These are phyloP conservation scores for Nemapogon koenigi DNA, from an alignment of 2,888 invertebrate species.

Conservation along the genomic window DNA sequence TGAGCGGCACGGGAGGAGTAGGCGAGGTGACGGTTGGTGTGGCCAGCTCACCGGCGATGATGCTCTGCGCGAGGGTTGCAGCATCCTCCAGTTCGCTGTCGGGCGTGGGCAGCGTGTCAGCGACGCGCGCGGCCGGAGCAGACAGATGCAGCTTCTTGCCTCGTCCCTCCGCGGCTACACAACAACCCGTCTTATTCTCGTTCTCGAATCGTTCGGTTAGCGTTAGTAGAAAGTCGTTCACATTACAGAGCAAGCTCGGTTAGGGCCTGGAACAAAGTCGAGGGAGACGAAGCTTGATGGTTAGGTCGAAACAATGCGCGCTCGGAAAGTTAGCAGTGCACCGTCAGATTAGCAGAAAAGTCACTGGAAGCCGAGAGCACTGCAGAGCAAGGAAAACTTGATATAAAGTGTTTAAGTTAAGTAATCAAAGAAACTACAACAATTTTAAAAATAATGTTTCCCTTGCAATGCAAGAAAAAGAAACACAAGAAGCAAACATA, in stretches of 20 bases:
- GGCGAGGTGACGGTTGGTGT: constrained; percentile 36
- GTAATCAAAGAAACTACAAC: neutral
- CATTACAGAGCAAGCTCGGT: constrained; percentile 67
- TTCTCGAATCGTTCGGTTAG: constrained; percentile 39
- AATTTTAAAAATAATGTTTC: neutral
- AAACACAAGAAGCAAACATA: constrained; percentile 3
- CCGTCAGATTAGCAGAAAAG: constrained; percentile 16
- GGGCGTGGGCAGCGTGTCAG: constrained; percentile 51
- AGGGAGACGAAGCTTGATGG: constrained; percentile 58
- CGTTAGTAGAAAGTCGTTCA: constrained; percentile 60
- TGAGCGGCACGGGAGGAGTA: constrained; percentile 26
- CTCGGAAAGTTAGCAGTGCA: constrained; percentile 44
- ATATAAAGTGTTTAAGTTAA: neutral
- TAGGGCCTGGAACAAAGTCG: constrained; percentile 67
- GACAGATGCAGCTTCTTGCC: constrained; percentile 38
- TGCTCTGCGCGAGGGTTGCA: constrained; percentile 48
- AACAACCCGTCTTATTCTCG: constrained; percentile 54
- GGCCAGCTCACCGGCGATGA: constrained; percentile 54
- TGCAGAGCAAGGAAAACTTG: constrained; percentile 42
- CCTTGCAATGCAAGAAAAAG: constrained; percentile 8
- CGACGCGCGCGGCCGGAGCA: constrained; percentile 38
- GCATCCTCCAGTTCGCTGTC: constrained; percentile 61
- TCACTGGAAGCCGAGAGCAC: constrained; percentile 9
- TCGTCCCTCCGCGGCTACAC: constrained; percentile 48
- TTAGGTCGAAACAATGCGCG: constrained; percentile 57